These are phyloP conservation scores for Callyntrura sp. DNA, from an alignment of 2,888 invertebrate genomes.

Conservation along the genomic window DNA sequence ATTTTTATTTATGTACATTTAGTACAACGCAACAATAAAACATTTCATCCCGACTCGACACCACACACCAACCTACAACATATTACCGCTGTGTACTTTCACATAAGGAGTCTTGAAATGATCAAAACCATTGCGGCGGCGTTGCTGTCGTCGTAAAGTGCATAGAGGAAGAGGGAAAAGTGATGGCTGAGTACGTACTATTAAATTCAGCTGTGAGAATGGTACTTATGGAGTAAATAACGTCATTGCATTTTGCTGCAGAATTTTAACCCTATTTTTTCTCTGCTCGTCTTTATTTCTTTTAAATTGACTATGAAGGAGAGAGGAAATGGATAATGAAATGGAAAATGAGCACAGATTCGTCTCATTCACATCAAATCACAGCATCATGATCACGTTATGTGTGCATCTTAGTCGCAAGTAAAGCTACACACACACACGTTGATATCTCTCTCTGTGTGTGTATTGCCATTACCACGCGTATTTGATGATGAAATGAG, in stretches of 20 bases:
- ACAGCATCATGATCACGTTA: slow-evolving; percentile 63
- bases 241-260: slow-evolving; percentile 36
- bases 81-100: neutral
- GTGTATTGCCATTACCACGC: neutral
- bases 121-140: slow-evolving; percentile 26
- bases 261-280: slow-evolving; percentile 68
- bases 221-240: neutral
- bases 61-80: slow-evolving; percentile 33
- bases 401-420: neutral
- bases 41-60: slow-evolving; percentile 65
- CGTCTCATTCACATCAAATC: slow-evolving; percentile 67
- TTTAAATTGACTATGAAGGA: slow-evolving; percentile 78
- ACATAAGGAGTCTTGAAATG: neutral
- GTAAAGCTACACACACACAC: neutral
- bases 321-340: slow-evolving; percentile 80
- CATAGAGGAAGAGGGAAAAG: neutral
- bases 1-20: slow-evolving; percentile 46
- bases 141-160: neutral
- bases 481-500: slow-evolving; percentile 26
- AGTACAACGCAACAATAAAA: slow-evolving; percentile 55
- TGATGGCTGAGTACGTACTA: neutral
- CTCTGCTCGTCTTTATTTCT: slow-evolving; percentile 69
- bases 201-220: neutral
- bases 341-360: slow-evolving; percentile 77
- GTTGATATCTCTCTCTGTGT: no score